Base-by-base conservation (phyloP, 2,888 invertebrate species). In the Diadegma fenestrale region DNA sequence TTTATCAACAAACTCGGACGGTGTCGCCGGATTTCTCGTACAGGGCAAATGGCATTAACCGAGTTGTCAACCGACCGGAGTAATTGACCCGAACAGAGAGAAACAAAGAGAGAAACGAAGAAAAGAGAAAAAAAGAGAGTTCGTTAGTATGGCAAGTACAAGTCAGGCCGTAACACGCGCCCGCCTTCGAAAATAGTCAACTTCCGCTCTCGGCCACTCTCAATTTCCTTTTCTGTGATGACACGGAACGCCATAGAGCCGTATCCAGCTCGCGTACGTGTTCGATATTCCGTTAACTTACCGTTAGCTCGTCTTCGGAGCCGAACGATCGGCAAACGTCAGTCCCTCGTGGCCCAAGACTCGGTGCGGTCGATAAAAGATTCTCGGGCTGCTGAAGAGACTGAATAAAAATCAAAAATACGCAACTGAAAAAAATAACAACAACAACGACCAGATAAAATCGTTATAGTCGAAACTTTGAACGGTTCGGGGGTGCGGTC, bases 401-500 rank as follows among this genome's bases (percentile, higher is more conserved):
- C 14, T 5, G n/a, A 4, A 37, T 37, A 17, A 22, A n/a, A 19
- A 37, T 6, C 14, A 1, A 63, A 63, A 14, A n/a, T n/a, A 51
- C 51, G 54, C 43, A 51, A 10, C 33, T 6, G 22, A 66, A 73
- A 78, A 43, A n/a, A n/a, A n/a, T n/a, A n/a, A 66, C 12, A 19
- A 43, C 14, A 30, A 63, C 4, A 69, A 30, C 0, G 26, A 69
- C 19, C 69, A 81, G 51, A 48, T 33, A 51, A n/a, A 37, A 37
- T n/a, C n/a, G 37, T n/a, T 10, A 64, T 33, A 5, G 19, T 8
- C 19, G 1, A 45, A 26, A 61, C 76, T 63, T 64, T 30, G 79
- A 79, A 37, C 69, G 58, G 69, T 79, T 82, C 80, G 87, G 84
- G 85, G 88, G 89, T 88, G 88, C 83, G 87, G 87, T 87, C 84